A percentile compares a stretch with the other conserved stretches of the same genome.
Evolutionary conservation across 2,797 vertebrate species (phyloP).

Genomic region (Microcaecilia unicolor): DNA sequence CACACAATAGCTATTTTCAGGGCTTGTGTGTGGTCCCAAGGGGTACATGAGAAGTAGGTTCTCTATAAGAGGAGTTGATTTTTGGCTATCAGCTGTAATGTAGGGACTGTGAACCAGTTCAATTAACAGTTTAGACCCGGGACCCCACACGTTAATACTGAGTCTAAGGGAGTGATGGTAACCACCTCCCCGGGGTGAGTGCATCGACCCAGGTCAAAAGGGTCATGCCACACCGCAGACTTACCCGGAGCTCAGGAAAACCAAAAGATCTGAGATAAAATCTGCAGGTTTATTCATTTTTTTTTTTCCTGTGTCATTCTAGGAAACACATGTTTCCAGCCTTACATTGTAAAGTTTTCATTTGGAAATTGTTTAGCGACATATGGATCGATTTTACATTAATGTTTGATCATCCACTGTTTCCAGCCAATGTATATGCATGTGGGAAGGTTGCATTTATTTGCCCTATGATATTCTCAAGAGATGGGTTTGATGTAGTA

Average conservation of each 20-base stretch:
- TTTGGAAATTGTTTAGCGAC: conserved; percentile 68
- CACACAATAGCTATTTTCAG: conserved; percentile 32
- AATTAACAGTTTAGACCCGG: conserved; percentile 47
- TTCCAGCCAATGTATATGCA: too few relatives aligned
- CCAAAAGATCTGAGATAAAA: conserved; percentile 18
- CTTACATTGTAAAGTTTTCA: conserved; percentile 31
- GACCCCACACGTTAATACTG: conserved; percentile 49
- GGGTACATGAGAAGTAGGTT: conserved; percentile 21
- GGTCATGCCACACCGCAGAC: conserved; percentile 28
- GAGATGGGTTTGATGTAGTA: too few relatives aligned
- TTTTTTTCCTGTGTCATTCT: background rate
- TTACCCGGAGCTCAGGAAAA: conserved; percentile 43
- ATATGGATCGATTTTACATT: conserved; percentile 73
- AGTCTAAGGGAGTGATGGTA: conserved; percentile 20
- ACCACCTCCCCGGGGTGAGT: conserved; percentile 22
- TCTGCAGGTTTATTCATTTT: conserved; percentile 15
- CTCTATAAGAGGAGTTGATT: conserved; percentile 26
- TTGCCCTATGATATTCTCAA: too few relatives aligned
- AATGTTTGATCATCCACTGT: conserved; percentile 55
- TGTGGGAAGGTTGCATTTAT: too few relatives aligned
- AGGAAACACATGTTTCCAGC: conserved; percentile 26
- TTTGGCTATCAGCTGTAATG: conserved; percentile 18
- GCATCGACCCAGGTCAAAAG: conserved; percentile 26
- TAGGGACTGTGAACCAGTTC: conserved; percentile 44
- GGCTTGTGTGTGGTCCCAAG: conserved; percentile 50